Base-by-base conservation (phyloP, 2,113 vertebrate species). In the Echinops telfairi region DNA sequence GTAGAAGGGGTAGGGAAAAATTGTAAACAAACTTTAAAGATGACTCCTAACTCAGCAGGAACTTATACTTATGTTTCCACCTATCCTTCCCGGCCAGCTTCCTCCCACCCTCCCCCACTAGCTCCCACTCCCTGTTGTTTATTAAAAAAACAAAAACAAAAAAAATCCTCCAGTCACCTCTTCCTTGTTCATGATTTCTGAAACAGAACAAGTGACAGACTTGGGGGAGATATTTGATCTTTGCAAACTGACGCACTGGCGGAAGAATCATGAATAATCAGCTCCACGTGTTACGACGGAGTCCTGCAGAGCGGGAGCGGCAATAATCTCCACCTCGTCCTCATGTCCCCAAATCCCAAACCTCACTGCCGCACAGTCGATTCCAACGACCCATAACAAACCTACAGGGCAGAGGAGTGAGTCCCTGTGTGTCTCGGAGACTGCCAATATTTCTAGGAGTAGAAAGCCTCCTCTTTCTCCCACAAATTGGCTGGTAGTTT, bases 11-110 rank as follows among this genome's bases (percentile, higher is more conserved):
- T 75, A 82, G 20, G 47, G 17, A 3, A 3, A 89, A 80, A 47
- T 16, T 84, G 78, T 12, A 47, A 66, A 43, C 77, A 43, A 60
- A 83, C 83, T 86, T 86, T 91, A 94, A 71, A 89, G 60, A 31
- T 92, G 60, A 31, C 19, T 82, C 1, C 47, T 93, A 66, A 47
- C 47, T 80, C 83, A 66, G 71, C 19, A 14, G 47, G 47, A 53
- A 53, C 5, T 11, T 11, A 53, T 53, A 53, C 19, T 19, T 2
- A 19, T n/a, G 78, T 64, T 84, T 70, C 27, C 62, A 4, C n/a
- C 53, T 83, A 23, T 71, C 80, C 38, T 81, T 77, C 23, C 23
- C 23, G 22, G 25, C 10, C 47, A 53, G 47, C 12, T 31, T 31
- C 8, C 15, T 64, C 5, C 31, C 7, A 31, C 27, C 62, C 62